phyloP scores from a whole-genome alignment of 2,113 vertebrate species.

The Anarrhichthys ocellatus region DNA sequence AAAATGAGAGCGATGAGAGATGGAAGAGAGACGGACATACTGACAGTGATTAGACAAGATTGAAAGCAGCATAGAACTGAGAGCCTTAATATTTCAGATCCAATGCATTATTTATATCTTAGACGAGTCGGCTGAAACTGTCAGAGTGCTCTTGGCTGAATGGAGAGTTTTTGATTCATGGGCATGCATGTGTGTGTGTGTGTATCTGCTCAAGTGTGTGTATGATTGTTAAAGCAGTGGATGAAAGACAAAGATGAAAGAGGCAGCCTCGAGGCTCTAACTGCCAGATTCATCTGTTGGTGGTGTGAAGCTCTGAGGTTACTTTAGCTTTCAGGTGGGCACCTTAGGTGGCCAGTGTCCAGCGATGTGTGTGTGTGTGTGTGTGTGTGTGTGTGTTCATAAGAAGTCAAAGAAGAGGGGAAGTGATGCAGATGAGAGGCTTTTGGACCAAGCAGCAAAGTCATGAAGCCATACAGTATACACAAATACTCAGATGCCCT shows the following conservation, averaged over 20 bases:
- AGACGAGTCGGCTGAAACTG: constrained; percentile 56
- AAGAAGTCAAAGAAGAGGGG: not conserved
- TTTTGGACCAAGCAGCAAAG: constrained; percentile 12
- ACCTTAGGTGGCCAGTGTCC: constrained; percentile 35
- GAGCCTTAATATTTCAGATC: constrained; percentile 75
- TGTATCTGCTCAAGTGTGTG: constrained; percentile 14
- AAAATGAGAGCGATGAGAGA: constrained; percentile 18
- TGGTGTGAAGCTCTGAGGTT: constrained; percentile 60
- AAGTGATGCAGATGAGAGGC: constrained; percentile 17
- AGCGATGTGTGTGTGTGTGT: not conserved
- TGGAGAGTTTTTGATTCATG: constrained; percentile 64
- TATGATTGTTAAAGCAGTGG: constrained; percentile 56
- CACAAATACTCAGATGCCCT: not conserved
- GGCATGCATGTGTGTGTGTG: constrained; percentile 1
- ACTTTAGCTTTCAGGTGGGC: constrained; percentile 54
- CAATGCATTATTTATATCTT: constrained; percentile 74
- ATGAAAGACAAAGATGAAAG: constrained; percentile 82
- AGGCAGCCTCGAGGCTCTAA: constrained; percentile 59
- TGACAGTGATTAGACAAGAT: constrained; percentile 58
- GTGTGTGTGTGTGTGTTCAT: constrained; percentile 29
- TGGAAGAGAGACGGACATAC: constrained; percentile 10
- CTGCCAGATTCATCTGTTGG: constrained; percentile 74
- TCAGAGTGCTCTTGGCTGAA: constrained; percentile 69
- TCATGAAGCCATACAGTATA: not conserved
- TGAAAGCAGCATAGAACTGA: constrained; percentile 57